A percentile compares a stretch with the other conserved stretches of the same genome.
Conservation (phyloP, 1,140 invertebrate genomes). For the Spodoptera frugiperda region DNA sequence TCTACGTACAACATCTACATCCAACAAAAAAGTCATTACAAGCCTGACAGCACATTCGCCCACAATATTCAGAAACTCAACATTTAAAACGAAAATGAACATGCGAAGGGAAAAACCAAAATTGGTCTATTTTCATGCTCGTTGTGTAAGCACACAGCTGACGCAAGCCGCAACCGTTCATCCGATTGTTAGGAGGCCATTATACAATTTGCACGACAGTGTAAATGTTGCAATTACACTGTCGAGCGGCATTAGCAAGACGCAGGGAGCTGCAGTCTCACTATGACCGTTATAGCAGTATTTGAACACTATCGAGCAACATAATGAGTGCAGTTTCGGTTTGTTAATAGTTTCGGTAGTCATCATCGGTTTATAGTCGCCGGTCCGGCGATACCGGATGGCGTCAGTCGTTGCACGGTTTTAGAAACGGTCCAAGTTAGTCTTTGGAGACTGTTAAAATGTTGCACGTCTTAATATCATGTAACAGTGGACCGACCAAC, state of each 20-base stretch:
- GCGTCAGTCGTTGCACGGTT: neutral
- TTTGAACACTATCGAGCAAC: neutral
- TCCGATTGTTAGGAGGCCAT: conserved; percentile 28
- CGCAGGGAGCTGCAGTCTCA: conserved; percentile 16
- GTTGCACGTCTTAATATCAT: too few relatives aligned
- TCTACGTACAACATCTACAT: neutral
- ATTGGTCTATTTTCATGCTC: conserved; percentile 40
- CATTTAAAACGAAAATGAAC: conserved; percentile 37
- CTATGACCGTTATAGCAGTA: conserved; percentile 11
- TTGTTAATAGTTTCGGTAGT: conserved; percentile 23
- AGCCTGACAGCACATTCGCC: conserved; percentile 19
- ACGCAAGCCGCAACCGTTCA: conserved; percentile 29
- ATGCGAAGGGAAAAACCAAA: conserved; percentile 43
- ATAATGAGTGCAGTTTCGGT: conserved; percentile 30
- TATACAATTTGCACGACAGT: conserved; percentile 44
- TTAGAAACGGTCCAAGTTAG: neutral
- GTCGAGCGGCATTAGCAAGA: conserved; percentile 38
- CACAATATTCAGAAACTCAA: conserved; percentile 17
- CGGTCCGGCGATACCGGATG: conserved; percentile 12
- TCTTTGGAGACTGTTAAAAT: neutral
- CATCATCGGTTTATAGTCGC: conserved; percentile 18
- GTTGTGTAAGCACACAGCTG: conserved; percentile 29
- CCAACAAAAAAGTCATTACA: conserved; percentile 29
- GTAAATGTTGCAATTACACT: conserved; percentile 47
- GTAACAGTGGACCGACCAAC: too few relatives aligned